Conservation (phyloP, 2,888 invertebrate species). For the Ophioninae sp. region DNA sequence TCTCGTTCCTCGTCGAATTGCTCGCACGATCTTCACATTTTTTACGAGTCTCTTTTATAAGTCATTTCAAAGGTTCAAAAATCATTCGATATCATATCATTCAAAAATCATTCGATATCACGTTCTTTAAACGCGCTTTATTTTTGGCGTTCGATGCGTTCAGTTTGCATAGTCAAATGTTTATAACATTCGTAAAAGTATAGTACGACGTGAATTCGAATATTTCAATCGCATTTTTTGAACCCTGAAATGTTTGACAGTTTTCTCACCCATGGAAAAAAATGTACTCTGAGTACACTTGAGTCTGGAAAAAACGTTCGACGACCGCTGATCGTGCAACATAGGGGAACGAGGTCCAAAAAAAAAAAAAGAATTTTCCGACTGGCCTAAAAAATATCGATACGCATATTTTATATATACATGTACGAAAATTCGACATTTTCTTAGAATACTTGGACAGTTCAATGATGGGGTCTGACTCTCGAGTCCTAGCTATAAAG, state of each 20-base stretch:
- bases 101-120: background rate
- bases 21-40: background rate
- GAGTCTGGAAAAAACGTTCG: background rate
- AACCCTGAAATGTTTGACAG: background rate
- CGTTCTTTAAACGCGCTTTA: background rate
- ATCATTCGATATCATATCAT: background rate
- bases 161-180: background rate
- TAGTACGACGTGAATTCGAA: background rate
- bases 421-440: conserved; percentile 57
- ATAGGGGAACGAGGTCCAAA: background rate
- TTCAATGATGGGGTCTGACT: conserved; percentile 67
- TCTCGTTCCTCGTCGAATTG: background rate
- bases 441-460: conserved; percentile 70
- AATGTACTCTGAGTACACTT: background rate
- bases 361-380: conserved; percentile 3
- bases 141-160: background rate
- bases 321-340: background rate
- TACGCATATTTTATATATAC: conserved; percentile 51
- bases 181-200: background rate
- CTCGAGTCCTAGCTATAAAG: conserved; percentile 65
- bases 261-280: background rate
- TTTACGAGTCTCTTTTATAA: background rate
- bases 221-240: background rate
- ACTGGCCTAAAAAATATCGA: background rate
- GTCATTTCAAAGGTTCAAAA: background rate